Conservation (phyloP, 2,888 invertebrate species). For the Andrena flavipes region DNA sequence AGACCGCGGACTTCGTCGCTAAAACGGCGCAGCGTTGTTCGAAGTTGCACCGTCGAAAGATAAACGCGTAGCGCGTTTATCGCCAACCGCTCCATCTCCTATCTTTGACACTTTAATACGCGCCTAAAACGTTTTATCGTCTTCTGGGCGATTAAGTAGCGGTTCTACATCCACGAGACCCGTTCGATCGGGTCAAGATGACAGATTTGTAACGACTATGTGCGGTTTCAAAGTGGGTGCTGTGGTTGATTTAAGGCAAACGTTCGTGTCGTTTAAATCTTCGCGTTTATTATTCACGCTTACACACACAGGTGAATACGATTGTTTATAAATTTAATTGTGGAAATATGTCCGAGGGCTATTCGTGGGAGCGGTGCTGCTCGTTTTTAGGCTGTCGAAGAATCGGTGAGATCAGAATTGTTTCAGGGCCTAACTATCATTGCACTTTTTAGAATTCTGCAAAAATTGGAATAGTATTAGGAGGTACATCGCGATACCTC, state of each 20-base stretch:
- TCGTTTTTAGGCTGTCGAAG: not conserved
- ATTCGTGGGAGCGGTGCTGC: slow-evolving; percentile 11
- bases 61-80: slow-evolving; percentile 11
- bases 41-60: not conserved
- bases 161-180: not conserved
- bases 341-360: not conserved
- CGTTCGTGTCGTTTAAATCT: not conserved
- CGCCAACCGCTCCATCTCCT: not conserved
- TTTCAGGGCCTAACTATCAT: not conserved
- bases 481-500: slow-evolving; percentile 75
- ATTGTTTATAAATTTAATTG: not conserved
- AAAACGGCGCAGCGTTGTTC: not conserved
- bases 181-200: not conserved
- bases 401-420: not conserved
- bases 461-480: slow-evolving; percentile 77
- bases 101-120: not conserved
- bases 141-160: not conserved
- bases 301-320: not conserved
- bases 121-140: not conserved
- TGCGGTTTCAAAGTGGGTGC: not conserved
- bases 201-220: not conserved
- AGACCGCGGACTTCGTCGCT: not conserved
- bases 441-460: not conserved
- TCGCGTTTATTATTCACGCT: not conserved
- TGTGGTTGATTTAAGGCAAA: not conserved